These are phyloP conservation scores for Fissipunctia ypsillon DNA, from an alignment of 2,888 invertebrate genomes.

Conservation along the genomic window DNA sequence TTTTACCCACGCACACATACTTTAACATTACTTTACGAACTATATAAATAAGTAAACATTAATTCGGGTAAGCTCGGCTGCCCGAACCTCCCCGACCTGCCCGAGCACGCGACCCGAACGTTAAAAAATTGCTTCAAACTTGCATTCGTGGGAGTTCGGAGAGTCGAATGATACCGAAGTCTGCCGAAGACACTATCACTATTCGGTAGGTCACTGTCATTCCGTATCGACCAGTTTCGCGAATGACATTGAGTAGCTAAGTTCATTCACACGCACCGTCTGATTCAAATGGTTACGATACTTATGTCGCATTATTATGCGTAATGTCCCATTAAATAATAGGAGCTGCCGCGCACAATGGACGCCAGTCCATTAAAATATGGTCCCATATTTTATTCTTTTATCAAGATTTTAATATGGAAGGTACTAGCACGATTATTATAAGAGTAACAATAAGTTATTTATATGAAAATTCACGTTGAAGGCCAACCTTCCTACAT, in stretches of 20 bases:
- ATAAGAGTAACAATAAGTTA: conserved; percentile 41
- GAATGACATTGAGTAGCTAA: conserved; percentile 54
- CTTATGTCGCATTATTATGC: conserved; percentile 25
- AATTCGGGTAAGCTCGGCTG: conserved; percentile 18
- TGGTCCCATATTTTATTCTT: conserved; percentile 16
- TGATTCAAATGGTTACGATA: conserved; percentile 40
- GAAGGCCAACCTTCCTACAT: conserved; percentile 31
- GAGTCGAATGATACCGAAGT: conserved; percentile 41
- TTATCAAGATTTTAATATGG: conserved; percentile 24
- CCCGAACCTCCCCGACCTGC: conserved; percentile 19
- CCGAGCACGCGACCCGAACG: conserved; percentile 18
- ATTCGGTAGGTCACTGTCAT: conserved; percentile 62
- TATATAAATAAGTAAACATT: conserved; percentile 21
- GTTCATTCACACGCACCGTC: conserved; percentile 60
- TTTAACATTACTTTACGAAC: conserved; percentile 25
- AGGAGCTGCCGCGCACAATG: conserved; percentile 31
- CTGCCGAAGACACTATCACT: conserved; percentile 42
- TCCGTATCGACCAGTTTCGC: conserved; percentile 50
- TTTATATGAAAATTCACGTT: conserved; percentile 41
- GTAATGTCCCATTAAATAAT: conserved; percentile 50
- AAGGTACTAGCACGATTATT: conserved; percentile 11
- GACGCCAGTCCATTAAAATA: conserved; percentile 11
- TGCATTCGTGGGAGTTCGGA: conserved; percentile 20
- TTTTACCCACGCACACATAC: neutral
- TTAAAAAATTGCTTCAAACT: conserved; percentile 13